These are phyloP conservation scores for Grallaria varia DNA, from an alignment of 2,113 vertebrate genomes.

Conservation along the genomic window DNA sequence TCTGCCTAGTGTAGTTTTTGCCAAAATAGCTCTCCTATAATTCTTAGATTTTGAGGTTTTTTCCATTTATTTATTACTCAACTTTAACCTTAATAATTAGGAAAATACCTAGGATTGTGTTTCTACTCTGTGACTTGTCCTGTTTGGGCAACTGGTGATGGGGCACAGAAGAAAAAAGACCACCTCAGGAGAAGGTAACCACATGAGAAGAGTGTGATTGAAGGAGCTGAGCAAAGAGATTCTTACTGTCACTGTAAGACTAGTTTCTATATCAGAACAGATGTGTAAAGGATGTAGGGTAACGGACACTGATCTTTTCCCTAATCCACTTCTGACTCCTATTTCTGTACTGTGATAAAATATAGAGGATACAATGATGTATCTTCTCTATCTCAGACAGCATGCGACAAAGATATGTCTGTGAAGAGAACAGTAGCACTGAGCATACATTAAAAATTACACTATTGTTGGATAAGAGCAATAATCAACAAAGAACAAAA, in stretches of 20 bases:
- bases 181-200: not conserved
- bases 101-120: not conserved
- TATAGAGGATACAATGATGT: not conserved
- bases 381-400: not conserved
- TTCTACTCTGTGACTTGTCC: not conserved
- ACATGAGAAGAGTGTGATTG: not conserved
- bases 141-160: not conserved
- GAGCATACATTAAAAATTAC: not conserved
- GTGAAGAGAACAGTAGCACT: not conserved
- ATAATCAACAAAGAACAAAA: not conserved
- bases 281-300: not conserved
- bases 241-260: not conserved
- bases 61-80: not conserved
- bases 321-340: not conserved
- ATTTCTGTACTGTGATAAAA: not conserved
- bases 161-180: not conserved
- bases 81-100: not conserved
- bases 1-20: not conserved
- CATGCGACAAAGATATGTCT: not conserved
- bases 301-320: not conserved
- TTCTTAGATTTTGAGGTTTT: not conserved
- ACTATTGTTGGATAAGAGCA: not conserved
- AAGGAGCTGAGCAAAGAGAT: not conserved
- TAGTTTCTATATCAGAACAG: not conserved
- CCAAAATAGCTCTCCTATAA: not conserved